phyloP scores from a whole-genome alignment of 2,888 invertebrate genomes.

The Antitype chi region DNA sequence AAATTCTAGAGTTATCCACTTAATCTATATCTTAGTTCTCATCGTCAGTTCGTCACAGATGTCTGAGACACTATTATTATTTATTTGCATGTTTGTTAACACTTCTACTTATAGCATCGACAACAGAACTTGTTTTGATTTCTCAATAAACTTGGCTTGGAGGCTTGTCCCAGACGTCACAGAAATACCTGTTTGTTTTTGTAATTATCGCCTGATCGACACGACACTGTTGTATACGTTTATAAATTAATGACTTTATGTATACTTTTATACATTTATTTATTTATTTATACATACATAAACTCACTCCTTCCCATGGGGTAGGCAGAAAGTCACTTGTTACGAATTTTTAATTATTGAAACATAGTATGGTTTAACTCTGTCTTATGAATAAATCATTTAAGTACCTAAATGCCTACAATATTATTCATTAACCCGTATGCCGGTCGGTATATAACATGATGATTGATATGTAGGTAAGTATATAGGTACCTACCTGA shows the following conservation, averaged over 20 bases:
- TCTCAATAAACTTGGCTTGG: conserved; percentile 42
- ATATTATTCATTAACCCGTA: conserved; percentile 11
- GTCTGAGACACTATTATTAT: conserved; percentile 26
- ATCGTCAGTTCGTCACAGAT: conserved; percentile 16
- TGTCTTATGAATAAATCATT: background rate
- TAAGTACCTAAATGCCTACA: background rate
- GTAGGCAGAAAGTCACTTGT: background rate
- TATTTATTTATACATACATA: background rate
- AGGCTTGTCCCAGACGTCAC: conserved; percentile 65
- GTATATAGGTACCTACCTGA: background rate
- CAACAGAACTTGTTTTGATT: conserved; percentile 52
- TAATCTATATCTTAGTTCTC: conserved; percentile 13
- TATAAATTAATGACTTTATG: background rate
- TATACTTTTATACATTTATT: background rate
- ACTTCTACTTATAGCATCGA: conserved; percentile 36
- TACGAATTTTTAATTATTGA: background rate
- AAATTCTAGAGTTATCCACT: conserved; percentile 10
- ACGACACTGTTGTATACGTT: background rate
- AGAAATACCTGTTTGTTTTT: conserved; percentile 39
- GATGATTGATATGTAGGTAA: conserved; percentile 3
- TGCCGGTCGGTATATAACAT: background rate
- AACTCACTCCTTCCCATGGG: too few relatives aligned
- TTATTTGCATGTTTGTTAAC: conserved; percentile 49
- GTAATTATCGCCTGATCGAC: conserved; percentile 2
- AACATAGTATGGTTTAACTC: background rate